Conservation (phyloP, 2,888 invertebrate genomes). For the Actias luna region DNA sequence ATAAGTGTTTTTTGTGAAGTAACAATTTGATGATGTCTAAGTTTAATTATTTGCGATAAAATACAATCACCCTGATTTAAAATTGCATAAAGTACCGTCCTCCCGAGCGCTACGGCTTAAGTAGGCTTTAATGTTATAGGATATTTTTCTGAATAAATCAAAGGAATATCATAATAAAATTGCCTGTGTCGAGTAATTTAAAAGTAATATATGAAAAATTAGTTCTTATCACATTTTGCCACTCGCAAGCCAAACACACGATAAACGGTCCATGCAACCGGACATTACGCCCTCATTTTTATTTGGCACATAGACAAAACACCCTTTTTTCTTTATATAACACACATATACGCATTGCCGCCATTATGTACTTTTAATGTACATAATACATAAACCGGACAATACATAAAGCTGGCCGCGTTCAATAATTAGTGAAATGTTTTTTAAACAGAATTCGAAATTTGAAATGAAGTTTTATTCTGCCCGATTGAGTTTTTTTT, state of each 20-base stretch:
- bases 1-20: no score
- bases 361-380: slow-evolving; percentile 37
- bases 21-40: no score
- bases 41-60: no score
- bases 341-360: slow-evolving; percentile 41
- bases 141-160: not conserved
- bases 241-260: slow-evolving; percentile 40
- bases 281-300: slow-evolving; percentile 81
- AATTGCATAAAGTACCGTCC: not conserved
- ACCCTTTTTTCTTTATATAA: slow-evolving; percentile 73
- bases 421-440: slow-evolving; percentile 76
- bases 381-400: slow-evolving; percentile 43
- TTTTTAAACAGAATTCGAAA: slow-evolving; percentile 72
- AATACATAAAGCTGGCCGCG: slow-evolving; percentile 54
- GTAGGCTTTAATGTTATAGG: no score
- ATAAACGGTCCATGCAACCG: slow-evolving; percentile 73
- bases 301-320: slow-evolving; percentile 81
- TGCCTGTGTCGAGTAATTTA: not conserved
- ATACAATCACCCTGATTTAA: no score
- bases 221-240: slow-evolving; percentile 43
- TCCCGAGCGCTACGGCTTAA: not conserved
- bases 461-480: slow-evolving; percentile 76
- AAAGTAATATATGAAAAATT: slow-evolving; percentile 34
- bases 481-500: slow-evolving; percentile 59
- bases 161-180: not conserved